Evolutionary conservation across 2,888 invertebrate genomes (phyloP).

Genomic region (Caenorhabditis drosophilae): DNA sequence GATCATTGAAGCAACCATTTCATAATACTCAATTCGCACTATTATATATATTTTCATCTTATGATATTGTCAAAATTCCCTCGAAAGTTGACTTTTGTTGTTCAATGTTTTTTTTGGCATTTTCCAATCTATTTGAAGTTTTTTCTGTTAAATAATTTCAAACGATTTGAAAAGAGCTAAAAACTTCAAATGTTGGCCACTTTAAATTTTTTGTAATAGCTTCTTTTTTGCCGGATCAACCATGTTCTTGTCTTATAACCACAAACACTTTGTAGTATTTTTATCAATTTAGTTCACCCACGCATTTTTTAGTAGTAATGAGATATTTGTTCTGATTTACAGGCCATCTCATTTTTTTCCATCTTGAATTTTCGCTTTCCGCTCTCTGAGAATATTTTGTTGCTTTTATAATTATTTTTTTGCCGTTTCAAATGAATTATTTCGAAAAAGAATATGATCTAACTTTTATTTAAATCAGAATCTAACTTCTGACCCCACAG

Average conservation of each 20-base stretch:
- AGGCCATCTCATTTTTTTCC: constrained; percentile 7
- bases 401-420: no score
- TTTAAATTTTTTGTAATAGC: no score
- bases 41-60: no score
- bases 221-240: no score
- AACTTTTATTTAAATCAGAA: no score
- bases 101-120: constrained; percentile 8
- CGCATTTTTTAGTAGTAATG: neutral
- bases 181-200: no score
- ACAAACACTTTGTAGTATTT: neutral
- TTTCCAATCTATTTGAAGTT: constrained; percentile 13
- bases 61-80: no score
- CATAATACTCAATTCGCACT: constrained; percentile 35
- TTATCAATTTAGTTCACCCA: neutral
- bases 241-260: no score
- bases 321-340: neutral
- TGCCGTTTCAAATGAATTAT: neutral
- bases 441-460: no score
- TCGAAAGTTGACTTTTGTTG: constrained; percentile 11
- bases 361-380: constrained; percentile 31
- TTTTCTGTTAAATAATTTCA: no score
- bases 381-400: constrained; percentile 36
- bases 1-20: constrained; percentile 34
- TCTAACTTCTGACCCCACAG: constrained; percentile 22
- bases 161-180: no score